Evolutionary conservation across 2,113 vertebrate genomes (phyloP).

Genomic region (Mormoops blainvillei): DNA sequence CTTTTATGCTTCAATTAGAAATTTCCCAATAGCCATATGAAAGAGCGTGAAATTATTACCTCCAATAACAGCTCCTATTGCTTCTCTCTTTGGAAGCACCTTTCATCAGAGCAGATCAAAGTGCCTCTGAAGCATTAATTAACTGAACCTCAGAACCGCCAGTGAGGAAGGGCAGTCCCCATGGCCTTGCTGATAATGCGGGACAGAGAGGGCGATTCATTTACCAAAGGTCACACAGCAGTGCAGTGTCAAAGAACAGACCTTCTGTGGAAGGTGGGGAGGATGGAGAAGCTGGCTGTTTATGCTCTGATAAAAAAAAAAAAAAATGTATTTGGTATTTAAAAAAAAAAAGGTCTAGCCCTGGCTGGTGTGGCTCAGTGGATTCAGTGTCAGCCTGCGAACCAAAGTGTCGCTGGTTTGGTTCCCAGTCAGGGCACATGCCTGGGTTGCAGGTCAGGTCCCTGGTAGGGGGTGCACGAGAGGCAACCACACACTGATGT

Average conservation of each 20-base stretch:
- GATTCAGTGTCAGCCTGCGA: too few species aligned
- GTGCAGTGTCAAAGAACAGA: not conserved
- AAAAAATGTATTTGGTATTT: not conserved
- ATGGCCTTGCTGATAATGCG: conserved; percentile 11
- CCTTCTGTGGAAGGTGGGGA: not conserved
- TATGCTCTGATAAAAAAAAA: not conserved
- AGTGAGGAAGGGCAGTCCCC: conserved; percentile 19
- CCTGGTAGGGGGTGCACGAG: too few species aligned
- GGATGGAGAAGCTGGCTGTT: not conserved
- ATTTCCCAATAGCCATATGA: conserved; percentile 66
- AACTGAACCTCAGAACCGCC: conserved; percentile 40
- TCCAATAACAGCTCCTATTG: conserved; percentile 59
- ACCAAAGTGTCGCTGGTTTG: too few species aligned
- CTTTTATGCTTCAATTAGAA: conserved; percentile 69
- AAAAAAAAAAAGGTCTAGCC: not conserved
- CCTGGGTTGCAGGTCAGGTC: too few species aligned
- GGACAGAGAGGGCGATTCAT: conserved; percentile 13
- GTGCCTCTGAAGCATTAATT: conserved; percentile 55
- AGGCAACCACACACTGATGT: too few species aligned
- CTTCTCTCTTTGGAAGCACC: conserved; percentile 63
- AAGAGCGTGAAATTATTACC: conserved; percentile 73
- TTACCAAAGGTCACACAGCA: conserved; percentile 27
- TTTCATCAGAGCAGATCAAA: conserved; percentile 75
- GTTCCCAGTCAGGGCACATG: too few species aligned
- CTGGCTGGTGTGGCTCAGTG: too few species aligned